Conservation (phyloP, 2,797 vertebrate species). For the Rhinatrema bivittatum region DNA sequence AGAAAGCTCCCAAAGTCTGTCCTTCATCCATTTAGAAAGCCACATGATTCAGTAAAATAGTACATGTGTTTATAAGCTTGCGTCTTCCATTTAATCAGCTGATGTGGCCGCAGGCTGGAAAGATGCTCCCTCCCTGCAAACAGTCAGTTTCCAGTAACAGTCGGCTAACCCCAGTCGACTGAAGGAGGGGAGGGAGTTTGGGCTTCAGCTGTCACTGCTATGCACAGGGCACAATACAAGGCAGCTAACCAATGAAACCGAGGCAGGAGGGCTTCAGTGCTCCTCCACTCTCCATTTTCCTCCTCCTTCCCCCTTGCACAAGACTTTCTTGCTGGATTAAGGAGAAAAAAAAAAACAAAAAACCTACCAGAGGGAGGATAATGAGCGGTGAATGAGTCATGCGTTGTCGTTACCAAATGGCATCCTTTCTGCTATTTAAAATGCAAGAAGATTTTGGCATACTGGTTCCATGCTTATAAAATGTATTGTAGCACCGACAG, state of each 20-base stretch:
- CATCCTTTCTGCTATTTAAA: constrained; percentile 24
- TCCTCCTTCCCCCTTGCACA: constrained; percentile 39
- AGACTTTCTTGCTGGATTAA: constrained; percentile 50
- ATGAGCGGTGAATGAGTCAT: constrained; percentile 68
- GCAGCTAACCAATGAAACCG: constrained; percentile 68
- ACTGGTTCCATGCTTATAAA: constrained; percentile 1
- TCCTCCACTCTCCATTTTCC: constrained; percentile 40
- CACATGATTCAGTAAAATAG: constrained; percentile 20
- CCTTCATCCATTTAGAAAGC: constrained; percentile 25
- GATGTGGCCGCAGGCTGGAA: constrained; percentile 76
- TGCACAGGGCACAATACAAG: constrained; percentile 61
- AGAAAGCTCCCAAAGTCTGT: constrained; percentile 28
- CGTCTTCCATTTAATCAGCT: constrained; percentile 61
- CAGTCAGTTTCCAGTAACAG: constrained; percentile 48
- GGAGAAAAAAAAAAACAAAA: constrained; percentile 1
- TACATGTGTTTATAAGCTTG: constrained; percentile 54
- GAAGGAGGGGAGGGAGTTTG: constrained; percentile 39
- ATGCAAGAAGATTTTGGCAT: constrained; percentile 15
- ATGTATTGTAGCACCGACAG: not conserved
- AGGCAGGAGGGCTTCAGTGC: constrained; percentile 43
- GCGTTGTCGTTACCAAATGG: constrained; percentile 5
- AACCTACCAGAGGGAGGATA: constrained; percentile 44
- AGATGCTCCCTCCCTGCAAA: constrained; percentile 62
- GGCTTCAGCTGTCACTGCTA: constrained; percentile 59
- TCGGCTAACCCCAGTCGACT: constrained; percentile 38